phyloP scores from a whole-genome alignment of 2,888 invertebrate genomes.

The Caenorhabditis sinica region DNA sequence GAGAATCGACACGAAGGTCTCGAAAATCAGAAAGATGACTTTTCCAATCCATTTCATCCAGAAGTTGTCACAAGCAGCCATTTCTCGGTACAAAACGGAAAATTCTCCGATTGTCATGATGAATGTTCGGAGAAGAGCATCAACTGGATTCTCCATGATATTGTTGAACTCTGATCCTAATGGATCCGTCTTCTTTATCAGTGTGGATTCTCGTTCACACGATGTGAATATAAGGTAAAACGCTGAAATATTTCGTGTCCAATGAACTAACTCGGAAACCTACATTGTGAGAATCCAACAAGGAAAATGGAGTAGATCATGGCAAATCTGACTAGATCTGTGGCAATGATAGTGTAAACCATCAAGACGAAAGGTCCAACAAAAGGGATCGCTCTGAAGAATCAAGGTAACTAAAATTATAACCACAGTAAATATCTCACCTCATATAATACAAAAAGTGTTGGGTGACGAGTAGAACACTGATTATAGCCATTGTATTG shows the following conservation, averaged over 20 bases:
- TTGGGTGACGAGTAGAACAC: constrained; percentile 71
- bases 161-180: constrained; percentile 52
- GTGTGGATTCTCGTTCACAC: constrained; percentile 84
- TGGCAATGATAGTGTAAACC: constrained; percentile 95
- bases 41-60: constrained; percentile 75
- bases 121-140: constrained; percentile 91
- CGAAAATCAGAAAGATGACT: constrained; percentile 91
- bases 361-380: constrained; percentile 99
- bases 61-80: constrained; percentile 73
- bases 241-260: constrained; percentile 65
- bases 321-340: constrained; percentile 88
- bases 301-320: constrained; percentile 97
- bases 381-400: constrained; percentile 84
- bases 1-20: constrained; percentile 95
- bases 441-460: constrained; percentile 75
- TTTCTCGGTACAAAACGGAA: constrained; percentile 73
- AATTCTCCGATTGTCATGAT: constrained; percentile 93
- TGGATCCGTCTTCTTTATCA: constrained; percentile 35
- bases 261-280: not conserved
- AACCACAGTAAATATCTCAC: not conserved
- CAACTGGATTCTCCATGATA: constrained; percentile 69
- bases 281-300: constrained; percentile 94
- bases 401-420: not conserved
- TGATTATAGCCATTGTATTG: constrained; percentile 72
- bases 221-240: constrained; percentile 94